phyloP scores from a whole-genome alignment of 2,113 vertebrate genomes.

The Gobio gobio region DNA sequence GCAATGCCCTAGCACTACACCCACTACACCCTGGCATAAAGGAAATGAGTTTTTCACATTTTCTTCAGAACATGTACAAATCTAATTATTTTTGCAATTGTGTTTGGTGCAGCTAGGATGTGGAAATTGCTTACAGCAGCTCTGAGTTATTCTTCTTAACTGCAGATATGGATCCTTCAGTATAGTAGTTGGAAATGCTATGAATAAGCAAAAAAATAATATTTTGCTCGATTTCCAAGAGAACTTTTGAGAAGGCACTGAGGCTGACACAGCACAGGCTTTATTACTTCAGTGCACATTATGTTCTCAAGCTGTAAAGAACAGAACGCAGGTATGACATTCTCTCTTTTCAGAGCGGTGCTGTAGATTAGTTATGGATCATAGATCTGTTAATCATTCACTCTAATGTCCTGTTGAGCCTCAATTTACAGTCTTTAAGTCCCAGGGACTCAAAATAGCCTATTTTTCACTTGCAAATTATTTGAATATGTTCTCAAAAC shows the following conservation, averaged over 20 bases:
- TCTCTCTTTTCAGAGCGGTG: not conserved
- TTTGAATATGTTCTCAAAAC: not conserved
- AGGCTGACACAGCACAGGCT: conserved; percentile 21
- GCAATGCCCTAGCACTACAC: not conserved
- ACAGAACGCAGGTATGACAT: not conserved
- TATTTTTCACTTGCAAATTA: not conserved
- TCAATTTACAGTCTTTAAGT: not conserved
- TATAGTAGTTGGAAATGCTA: not conserved
- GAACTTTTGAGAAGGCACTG: not conserved
- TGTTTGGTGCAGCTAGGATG: not conserved
- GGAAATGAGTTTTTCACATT: not conserved
- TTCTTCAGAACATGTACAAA: not conserved
- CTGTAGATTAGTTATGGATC: not conserved
- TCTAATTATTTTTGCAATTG: conserved; percentile 2
- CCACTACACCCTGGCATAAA: not conserved
- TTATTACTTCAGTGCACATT: conserved; percentile 21
- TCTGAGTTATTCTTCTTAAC: not conserved
- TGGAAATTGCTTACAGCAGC: not conserved
- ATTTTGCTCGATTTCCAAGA: not conserved
- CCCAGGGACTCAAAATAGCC: not conserved
- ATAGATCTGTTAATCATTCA: not conserved
- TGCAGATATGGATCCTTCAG: not conserved
- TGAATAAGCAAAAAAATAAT: not conserved
- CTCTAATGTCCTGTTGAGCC: not conserved
- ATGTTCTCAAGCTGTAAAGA: not conserved